Evolutionary conservation across 1,140 invertebrate genomes (phyloP).

Genomic region (Dendrolimus punctatus): DNA sequence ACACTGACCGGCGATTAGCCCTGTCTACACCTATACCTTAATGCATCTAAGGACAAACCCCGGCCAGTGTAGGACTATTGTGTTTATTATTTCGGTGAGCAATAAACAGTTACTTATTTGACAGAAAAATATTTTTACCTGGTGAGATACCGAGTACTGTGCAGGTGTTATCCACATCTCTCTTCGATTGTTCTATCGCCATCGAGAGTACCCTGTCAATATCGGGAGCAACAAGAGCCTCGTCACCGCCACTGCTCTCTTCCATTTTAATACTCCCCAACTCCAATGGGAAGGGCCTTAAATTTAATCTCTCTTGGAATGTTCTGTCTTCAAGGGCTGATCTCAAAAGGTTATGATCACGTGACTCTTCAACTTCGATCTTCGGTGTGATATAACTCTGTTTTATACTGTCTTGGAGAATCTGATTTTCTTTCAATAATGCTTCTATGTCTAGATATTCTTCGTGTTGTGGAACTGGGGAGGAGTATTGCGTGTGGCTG

Average conservation of each 20-base stretch:
- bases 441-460: conserved; percentile 71
- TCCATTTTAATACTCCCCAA: conserved; percentile 73
- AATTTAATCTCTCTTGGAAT: conserved; percentile 86
- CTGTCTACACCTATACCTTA: too few species aligned
- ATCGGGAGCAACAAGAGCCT: conserved; percentile 78
- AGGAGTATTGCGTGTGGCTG: conserved; percentile 67
- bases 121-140: conserved; percentile 74
- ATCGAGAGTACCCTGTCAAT: conserved; percentile 89
- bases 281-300: conserved; percentile 78
- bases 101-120: background rate
- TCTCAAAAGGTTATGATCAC: conserved; percentile 84
- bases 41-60: too few species aligned
- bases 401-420: conserved; percentile 62
- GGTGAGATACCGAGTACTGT: conserved; percentile 87
- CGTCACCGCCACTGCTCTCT: conserved; percentile 72
- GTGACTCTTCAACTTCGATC: conserved; percentile 64
- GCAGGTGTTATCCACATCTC: conserved; percentile 89
- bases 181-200: conserved; percentile 88
- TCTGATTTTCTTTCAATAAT: conserved; percentile 69
- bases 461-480: conserved; percentile 72
- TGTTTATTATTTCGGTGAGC: too few species aligned
- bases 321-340: conserved; percentile 87
- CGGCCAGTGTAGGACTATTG: too few species aligned
- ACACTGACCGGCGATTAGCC: too few species aligned
- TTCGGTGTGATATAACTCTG: conserved; percentile 59